These are phyloP conservation scores for Agrotis segetum DNA, from an alignment of 2,888 invertebrate species.

Conservation along the genomic window DNA sequence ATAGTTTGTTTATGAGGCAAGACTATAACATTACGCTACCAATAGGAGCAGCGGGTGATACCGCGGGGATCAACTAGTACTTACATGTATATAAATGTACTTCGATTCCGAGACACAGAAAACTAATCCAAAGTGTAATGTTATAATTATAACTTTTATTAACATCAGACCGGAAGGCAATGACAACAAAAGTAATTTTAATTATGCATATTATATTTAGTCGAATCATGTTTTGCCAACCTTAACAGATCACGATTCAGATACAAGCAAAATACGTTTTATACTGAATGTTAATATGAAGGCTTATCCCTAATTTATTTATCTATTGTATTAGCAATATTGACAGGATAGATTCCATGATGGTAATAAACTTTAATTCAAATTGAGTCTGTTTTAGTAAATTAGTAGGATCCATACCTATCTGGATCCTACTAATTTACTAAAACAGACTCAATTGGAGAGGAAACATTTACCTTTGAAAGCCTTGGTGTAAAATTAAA, in stretches of 20 bases:
- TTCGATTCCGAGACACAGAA: neutral
- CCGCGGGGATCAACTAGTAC: too few relatives aligned
- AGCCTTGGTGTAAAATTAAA: neutral
- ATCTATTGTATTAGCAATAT: constrained; percentile 78
- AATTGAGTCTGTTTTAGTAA: constrained; percentile 1
- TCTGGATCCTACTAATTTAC: too few relatives aligned
- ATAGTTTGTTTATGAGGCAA: too few relatives aligned
- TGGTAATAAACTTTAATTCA: constrained; percentile 16
- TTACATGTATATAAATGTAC: neutral
- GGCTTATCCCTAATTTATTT: constrained; percentile 82
- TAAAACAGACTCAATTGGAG: too few relatives aligned
- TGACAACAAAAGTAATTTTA: constrained; percentile 34
- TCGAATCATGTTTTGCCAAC: constrained; percentile 80
- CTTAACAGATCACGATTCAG: constrained; percentile 77
- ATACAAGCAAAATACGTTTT: constrained; percentile 77
- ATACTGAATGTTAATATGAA: constrained; percentile 79
- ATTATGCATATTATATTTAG: constrained; percentile 67
- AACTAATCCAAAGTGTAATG: neutral
- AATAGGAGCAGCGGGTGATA: too few relatives aligned
- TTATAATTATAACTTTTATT: constrained; percentile 3
- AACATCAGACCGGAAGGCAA: constrained; percentile 25
- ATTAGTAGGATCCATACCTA: neutral
- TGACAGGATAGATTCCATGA: constrained; percentile 35
- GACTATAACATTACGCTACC: too few relatives aligned
- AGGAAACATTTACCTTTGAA: neutral